Base-by-base conservation (phyloP, 2,797 vertebrate species). In the Tachyglossus aculeatus region DNA sequence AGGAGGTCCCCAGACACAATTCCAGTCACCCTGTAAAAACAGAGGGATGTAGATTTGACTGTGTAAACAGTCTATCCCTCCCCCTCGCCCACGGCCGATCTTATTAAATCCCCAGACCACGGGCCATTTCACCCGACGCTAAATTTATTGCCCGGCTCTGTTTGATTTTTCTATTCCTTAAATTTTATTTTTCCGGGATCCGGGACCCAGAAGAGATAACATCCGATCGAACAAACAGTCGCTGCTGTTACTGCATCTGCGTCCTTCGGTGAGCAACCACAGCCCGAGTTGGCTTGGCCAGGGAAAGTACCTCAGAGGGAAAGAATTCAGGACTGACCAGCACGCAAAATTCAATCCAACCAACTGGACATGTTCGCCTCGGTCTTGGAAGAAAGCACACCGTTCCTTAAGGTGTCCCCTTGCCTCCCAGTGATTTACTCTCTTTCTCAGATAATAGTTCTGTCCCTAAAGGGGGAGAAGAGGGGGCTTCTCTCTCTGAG, bases 161-260 rank as follows among this genome's bases (percentile, higher is more conserved):
- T 59, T 40, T 72, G 52, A 50, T 22, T 81, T 62, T 67, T 63
- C 65, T 72, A 43, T 71, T 57, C 48, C 58, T 59, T 67, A 56
- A 24, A 47, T 68, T 72, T 60, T 48, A 77, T 59, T 70, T 37
- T 56, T 40, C 54, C 71, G 66, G 55, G 52, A 53, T 11, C 1
- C 0, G 24, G n/a, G 45, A 61, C 61, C 67, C 60, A 57, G 52
- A 44, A 19, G 69, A 67, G 52, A 65, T 40, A 51, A 67, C 38
- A 62, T 40, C 9, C 8, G 77, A 22, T 21, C 43, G 36, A 65
- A 21, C 36, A 44, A 67, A 68, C 41, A 29, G 48, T 18, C 11
- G 21, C 48, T 48, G 60, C 53, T 74, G 37, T 32, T 21, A 59
- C 69, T 65, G 56, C 65, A 47, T 45, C 48, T 41, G 43, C 1